Conservation (phyloP, 2,888 invertebrate species). For the Quadriops clusia region DNA sequence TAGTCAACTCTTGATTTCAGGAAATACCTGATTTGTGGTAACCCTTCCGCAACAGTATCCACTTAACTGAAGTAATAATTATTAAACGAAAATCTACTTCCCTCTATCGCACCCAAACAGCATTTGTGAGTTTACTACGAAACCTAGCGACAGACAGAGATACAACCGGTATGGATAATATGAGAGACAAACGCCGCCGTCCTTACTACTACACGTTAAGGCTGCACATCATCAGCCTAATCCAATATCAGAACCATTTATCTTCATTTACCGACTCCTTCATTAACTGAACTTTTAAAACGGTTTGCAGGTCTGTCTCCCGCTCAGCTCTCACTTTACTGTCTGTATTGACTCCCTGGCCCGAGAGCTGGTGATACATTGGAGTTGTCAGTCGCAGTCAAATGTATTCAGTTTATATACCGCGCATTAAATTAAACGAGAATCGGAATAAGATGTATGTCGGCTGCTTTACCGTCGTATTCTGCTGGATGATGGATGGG, state of each 20-base stretch:
- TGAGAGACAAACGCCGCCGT: too few species aligned
- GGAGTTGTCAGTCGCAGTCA: constrained; percentile 32
- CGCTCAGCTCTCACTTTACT: constrained; percentile 5
- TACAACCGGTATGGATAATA: too few species aligned
- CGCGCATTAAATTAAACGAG: constrained; percentile 32
- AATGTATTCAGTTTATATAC: constrained; percentile 32
- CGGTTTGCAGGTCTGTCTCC: constrained; percentile 31
- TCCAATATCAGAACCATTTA: constrained; percentile 40
- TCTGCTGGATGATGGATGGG: constrained; percentile 27
- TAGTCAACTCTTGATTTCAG: too few species aligned
- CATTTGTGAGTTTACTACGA: too few species aligned
- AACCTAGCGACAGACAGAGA: too few species aligned
- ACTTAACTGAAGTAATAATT: too few species aligned
- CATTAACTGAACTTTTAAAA: constrained; percentile 39
- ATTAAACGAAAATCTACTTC: too few species aligned
- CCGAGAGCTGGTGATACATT: constrained; percentile 30
- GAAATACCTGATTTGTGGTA: too few species aligned
- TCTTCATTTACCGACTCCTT: constrained; percentile 40
- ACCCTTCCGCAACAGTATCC: too few species aligned
- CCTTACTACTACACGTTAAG: constrained; percentile 6
- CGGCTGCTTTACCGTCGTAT: constrained; percentile 24
- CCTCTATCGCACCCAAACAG: too few species aligned
- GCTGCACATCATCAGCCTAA: constrained; percentile 33
- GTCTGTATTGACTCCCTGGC: constrained; percentile 21
- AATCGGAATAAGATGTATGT: constrained; percentile 30